Evolutionary conservation across 2,113 vertebrate species (phyloP).

Genomic region (Peromyscus leucopus): DNA sequence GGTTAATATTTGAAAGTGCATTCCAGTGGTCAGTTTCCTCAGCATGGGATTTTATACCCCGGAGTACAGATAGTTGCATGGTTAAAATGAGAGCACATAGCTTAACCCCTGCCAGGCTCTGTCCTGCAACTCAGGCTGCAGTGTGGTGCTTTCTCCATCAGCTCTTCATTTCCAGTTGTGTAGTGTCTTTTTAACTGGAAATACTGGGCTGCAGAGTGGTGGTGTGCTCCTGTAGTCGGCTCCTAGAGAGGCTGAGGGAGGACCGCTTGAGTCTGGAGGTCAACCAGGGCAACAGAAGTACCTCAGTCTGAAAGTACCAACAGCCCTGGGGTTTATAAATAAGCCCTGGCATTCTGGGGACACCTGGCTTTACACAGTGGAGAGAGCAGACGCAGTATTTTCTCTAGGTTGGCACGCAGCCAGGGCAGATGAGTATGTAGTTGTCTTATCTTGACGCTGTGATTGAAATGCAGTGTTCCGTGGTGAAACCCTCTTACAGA

Average conservation of each 20-base stretch:
- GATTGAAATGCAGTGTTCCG: slow-evolving; percentile 61
- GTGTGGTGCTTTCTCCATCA: slow-evolving; percentile 28
- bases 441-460: slow-evolving; percentile 47
- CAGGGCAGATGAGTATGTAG: slow-evolving; percentile 25
- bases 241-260: neutral
- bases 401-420: neutral
- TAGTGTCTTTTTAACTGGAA: slow-evolving; percentile 25
- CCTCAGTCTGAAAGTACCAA: neutral
- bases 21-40: neutral
- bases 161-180: slow-evolving; percentile 31
- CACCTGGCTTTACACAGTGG: slow-evolving; percentile 7
- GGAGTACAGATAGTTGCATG: neutral
- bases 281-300: neutral
- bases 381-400: neutral
- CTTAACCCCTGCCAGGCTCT: neutral
- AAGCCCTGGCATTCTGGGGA: slow-evolving; percentile 1
- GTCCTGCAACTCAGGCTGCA: neutral
- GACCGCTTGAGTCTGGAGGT: neutral
- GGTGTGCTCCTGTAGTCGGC: neutral
- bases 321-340: neutral
- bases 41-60: neutral
- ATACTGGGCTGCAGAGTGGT: neutral
- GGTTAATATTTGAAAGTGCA: slow-evolving; percentile 37
- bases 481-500: slow-evolving; percentile 38
- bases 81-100: neutral